phyloP scores from a whole-genome alignment of 2,888 invertebrate species.

The Pasiphila rectangulata region DNA sequence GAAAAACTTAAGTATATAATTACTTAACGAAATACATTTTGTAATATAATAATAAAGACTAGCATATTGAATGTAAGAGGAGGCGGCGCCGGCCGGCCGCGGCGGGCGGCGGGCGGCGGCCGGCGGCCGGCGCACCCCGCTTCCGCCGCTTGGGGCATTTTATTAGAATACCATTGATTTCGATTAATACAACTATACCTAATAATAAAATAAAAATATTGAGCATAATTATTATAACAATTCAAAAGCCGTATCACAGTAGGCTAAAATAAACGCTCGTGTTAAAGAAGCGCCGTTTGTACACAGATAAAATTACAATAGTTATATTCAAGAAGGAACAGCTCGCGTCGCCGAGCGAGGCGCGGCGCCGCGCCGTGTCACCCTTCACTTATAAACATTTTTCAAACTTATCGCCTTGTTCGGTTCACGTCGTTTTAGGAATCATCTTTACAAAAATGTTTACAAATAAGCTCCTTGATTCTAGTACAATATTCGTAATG shows the following conservation, averaged over 20 bases:
- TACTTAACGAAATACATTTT: constrained; percentile 52
- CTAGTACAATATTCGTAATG: background rate
- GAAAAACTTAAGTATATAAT: constrained; percentile 62
- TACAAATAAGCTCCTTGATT: no score
- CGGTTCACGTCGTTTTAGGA: no score
- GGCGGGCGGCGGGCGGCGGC: background rate
- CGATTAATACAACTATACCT: constrained; percentile 49
- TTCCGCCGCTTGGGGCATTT: no score
- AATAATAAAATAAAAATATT: constrained; percentile 54
- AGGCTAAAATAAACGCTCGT: constrained; percentile 66
- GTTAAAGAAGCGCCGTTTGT: constrained; percentile 39
- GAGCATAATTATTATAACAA: constrained; percentile 64
- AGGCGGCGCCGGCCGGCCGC: background rate
- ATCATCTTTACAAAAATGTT: no score
- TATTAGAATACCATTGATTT: constrained; percentile 45
- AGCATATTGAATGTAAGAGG: constrained; percentile 72
- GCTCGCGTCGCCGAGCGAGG: no score
- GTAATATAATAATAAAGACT: constrained; percentile 73
- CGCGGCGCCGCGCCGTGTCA: no score
- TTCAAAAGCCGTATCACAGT: constrained; percentile 76
- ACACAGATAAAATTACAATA: constrained; percentile 25
- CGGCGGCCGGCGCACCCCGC: constrained; percentile 9
- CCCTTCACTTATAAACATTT: no score
- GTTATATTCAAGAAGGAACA: no score
- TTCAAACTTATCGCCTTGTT: no score